Percentiles rank a stretch among this genome's conserved stretches.
Conservation (phyloP, 2,113 vertebrate species). For the Ranitomeya imitator region DNA sequence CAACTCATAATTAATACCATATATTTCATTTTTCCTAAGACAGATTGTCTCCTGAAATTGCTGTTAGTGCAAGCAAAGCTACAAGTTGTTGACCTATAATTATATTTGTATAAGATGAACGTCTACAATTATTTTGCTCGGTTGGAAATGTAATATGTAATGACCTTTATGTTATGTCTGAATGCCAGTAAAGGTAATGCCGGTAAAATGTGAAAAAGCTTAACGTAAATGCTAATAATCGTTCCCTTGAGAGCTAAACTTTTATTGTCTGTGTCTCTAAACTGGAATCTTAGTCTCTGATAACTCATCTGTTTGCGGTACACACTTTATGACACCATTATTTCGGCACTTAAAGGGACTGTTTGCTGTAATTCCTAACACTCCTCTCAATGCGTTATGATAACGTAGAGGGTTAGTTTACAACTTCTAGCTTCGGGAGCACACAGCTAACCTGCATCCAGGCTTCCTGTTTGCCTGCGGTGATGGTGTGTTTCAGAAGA, state of each 20-base stretch:
- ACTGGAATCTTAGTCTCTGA: neutral
- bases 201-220: constrained; percentile 35
- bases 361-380: too few relatives aligned
- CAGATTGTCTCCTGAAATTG: neutral
- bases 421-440: too few relatives aligned
- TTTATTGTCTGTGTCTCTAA: constrained; percentile 33
- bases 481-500: too few relatives aligned
- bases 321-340: neutral
- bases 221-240: constrained; percentile 40
- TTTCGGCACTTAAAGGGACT: neutral
- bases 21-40: neutral
- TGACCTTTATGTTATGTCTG: constrained; percentile 37
- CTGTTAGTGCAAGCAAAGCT: constrained; percentile 16
- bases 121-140: constrained; percentile 25
- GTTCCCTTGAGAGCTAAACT: constrained; percentile 32
- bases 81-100: constrained; percentile 34
- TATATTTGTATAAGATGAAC: constrained; percentile 35
- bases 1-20: neutral
- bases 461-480: too few relatives aligned
- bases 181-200: constrained; percentile 49
- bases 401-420: too few relatives aligned
- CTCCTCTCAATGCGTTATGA: too few relatives aligned
- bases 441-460: too few relatives aligned
- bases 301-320: neutral
- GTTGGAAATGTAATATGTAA: constrained; percentile 43